phyloP scores from a whole-genome alignment of 2,797 vertebrate species.

The Rhinichthys osculus region DNA sequence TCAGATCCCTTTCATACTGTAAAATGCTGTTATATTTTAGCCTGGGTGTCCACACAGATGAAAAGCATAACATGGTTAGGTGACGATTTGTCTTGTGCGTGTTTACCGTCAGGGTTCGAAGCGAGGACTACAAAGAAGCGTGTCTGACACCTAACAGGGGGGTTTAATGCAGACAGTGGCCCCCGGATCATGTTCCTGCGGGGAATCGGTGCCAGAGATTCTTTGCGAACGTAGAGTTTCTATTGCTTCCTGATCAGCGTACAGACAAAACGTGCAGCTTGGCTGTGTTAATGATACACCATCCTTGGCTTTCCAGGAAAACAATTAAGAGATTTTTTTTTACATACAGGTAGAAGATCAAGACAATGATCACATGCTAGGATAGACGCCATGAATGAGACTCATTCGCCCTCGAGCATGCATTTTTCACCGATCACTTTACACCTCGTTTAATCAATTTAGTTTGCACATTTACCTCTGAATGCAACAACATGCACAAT shows the following conservation, averaged over 20 bases:
- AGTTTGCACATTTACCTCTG: background rate
- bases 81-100: slow-evolving; percentile 51
- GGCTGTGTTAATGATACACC: background rate
- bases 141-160: slow-evolving; percentile 45
- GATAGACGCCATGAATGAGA: background rate
- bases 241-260: slow-evolving; percentile 43
- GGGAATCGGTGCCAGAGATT: slow-evolving; percentile 22
- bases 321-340: background rate
- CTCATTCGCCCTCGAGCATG: background rate
- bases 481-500: background rate
- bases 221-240: slow-evolving; percentile 32
- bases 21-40: slow-evolving; percentile 51
- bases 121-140: slow-evolving; percentile 30
- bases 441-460: slow-evolving; percentile 19
- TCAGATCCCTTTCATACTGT: slow-evolving; percentile 54
- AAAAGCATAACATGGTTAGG: slow-evolving; percentile 50
- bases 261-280: background rate
- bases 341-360: background rate
- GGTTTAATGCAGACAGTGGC: slow-evolving; percentile 28
- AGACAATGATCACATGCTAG: slow-evolving; percentile 4
- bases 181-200: slow-evolving; percentile 52
- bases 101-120: background rate
- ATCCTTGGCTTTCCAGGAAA: background rate
- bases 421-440: background rate
- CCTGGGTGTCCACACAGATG: slow-evolving; percentile 44